Percentiles rank a stretch among this genome's conserved stretches.
Evolutionary conservation across 2,888 invertebrate genomes (phyloP).

Genomic region (Erebia epiphron): DNA sequence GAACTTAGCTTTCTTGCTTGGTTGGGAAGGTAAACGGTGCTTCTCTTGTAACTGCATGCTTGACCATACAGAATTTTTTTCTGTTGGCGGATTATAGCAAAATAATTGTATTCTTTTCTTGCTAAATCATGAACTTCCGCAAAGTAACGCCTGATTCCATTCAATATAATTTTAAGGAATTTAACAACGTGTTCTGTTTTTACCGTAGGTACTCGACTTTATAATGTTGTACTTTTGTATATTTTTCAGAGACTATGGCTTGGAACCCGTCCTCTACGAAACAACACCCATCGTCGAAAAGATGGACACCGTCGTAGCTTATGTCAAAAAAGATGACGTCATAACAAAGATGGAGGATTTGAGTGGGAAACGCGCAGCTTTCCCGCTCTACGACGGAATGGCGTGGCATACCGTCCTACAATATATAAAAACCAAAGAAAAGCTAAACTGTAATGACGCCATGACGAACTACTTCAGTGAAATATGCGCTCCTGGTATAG

Average conservation of each 20-base stretch:
- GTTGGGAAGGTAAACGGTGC: too few relatives aligned
- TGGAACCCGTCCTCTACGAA: slow-evolving; percentile 85
- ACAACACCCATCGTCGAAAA: slow-evolving; percentile 81
- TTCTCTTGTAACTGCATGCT: too few relatives aligned
- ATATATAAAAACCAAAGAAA: slow-evolving; percentile 64
- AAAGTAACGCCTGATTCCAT: too few relatives aligned
- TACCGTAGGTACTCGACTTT: too few relatives aligned
- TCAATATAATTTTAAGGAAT: too few relatives aligned
- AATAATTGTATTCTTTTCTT: too few relatives aligned
- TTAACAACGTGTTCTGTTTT: too few relatives aligned
- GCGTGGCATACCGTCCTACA: slow-evolving; percentile 85
- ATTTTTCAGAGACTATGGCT: slow-evolving; percentile 76
- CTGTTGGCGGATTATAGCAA: too few relatives aligned
- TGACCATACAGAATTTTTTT: too few relatives aligned
- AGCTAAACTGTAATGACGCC: slow-evolving; percentile 67
- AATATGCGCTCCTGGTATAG: slow-evolving; percentile 84
- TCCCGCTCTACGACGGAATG: slow-evolving; percentile 90
- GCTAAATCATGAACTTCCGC: too few relatives aligned
- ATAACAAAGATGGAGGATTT: slow-evolving; percentile 85
- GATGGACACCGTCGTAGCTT: slow-evolving; percentile 85
- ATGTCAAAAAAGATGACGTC: slow-evolving; percentile 84
- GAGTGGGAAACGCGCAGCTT: slow-evolving; percentile 88
- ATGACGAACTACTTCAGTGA: slow-evolving; percentile 83
- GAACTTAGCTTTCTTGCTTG: too few relatives aligned
- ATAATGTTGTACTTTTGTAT: slow-evolving; percentile 6